These are phyloP conservation scores for Poeciliopsis presidionis DNA, from an alignment of 2,797 vertebrate genomes.

Conservation along the genomic window DNA sequence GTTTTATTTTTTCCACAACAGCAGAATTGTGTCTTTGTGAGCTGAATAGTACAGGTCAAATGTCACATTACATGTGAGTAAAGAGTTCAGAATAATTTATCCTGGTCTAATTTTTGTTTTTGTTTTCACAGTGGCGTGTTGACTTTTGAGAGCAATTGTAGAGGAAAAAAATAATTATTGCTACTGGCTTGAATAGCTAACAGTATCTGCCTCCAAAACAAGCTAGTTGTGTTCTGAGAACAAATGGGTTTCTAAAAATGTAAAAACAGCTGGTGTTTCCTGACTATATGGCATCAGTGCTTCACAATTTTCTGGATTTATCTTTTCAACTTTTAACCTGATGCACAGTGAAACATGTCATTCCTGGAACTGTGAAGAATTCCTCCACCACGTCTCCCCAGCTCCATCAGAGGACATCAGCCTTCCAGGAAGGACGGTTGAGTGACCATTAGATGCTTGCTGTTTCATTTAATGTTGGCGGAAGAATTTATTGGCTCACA, in stretches of 20 bases:
- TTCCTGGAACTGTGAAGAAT: slow-evolving; percentile 22
- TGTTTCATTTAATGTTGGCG: slow-evolving; percentile 71
- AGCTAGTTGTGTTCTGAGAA: neutral
- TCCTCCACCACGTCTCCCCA: slow-evolving; percentile 36
- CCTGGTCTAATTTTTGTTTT: no score
- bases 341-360: slow-evolving; percentile 11
- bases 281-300: neutral
- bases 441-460: slow-evolving; percentile 59
- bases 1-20: neutral
- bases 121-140: no score
- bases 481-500: slow-evolving; percentile 65
- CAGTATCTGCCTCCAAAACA: neutral
- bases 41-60: neutral
- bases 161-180: neutral
- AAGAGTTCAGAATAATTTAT: no score
- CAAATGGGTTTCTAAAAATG: neutral
- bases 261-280: neutral
- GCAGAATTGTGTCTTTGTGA: no score
- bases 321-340: slow-evolving; percentile 33
- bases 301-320: neutral
- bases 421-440: slow-evolving; percentile 42
- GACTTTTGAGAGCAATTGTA: neutral
- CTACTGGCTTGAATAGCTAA: neutral
- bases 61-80: neutral
- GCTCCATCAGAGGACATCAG: slow-evolving; percentile 54